phyloP scores from a whole-genome alignment of 1,140 invertebrate genomes.

The Chelonus insularis region DNA sequence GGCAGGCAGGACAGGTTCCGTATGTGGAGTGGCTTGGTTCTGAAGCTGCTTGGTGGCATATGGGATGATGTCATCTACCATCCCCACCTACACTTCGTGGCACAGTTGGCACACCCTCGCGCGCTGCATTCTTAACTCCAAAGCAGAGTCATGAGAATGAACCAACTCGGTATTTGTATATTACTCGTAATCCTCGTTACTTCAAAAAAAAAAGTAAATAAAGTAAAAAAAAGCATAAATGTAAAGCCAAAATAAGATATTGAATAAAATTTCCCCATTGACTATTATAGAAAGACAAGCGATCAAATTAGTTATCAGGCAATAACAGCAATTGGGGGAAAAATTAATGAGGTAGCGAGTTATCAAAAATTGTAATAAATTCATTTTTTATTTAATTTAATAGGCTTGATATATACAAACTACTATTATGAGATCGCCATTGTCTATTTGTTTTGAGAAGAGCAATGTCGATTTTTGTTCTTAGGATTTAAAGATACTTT shows the following conservation, averaged over 20 bases:
- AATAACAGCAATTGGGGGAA: background rate
- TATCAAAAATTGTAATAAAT: no score
- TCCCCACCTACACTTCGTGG: slow-evolving; percentile 59
- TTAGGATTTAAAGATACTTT: no score
- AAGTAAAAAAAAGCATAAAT: no score
- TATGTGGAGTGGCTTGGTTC: slow-evolving; percentile 58
- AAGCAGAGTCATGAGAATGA: slow-evolving; percentile 62
- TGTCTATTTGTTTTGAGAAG: background rate
- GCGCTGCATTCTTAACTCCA: slow-evolving; percentile 62
- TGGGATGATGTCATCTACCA: slow-evolving; percentile 58
- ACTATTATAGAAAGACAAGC: no score
- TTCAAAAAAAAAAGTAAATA: slow-evolving; percentile 46
- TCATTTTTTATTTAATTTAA: no score
- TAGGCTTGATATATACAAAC: no score
- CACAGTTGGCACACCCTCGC: slow-evolving; percentile 60
- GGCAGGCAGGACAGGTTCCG: slow-evolving; percentile 61
- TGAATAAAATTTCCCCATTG: no score
- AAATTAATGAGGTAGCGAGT: slow-evolving; percentile 22
- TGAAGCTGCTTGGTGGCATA: slow-evolving; percentile 60
- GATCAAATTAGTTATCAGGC: no score
- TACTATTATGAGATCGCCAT: no score
- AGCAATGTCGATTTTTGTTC: no score
- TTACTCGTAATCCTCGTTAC: slow-evolving; percentile 62
- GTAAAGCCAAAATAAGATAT: no score
- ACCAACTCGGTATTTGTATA: slow-evolving; percentile 62